These are phyloP conservation scores for Scaptomyza cyrtandrae DNA, from an alignment of 2,888 invertebrate genomes.

Conservation along the genomic window DNA sequence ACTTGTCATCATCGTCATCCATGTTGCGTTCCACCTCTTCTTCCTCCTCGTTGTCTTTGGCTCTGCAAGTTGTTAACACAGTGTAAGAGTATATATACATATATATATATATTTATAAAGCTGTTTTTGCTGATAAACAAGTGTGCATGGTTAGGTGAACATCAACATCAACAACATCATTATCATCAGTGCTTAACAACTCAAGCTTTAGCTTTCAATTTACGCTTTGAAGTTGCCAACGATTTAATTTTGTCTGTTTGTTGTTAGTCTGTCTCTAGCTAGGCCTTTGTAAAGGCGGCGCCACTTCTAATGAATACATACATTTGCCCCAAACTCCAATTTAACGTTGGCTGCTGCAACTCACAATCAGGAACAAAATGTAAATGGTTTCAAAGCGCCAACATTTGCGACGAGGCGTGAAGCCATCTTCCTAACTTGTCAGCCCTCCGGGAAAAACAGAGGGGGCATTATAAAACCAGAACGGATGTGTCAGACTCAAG, in stretches of 20 bases:
- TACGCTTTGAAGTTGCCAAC: constrained; percentile 62
- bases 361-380: constrained; percentile 47
- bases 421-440: constrained; percentile 40
- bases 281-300: constrained; percentile 13
- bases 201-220: constrained; percentile 44
- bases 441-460: too few species aligned
- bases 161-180: constrained; percentile 10
- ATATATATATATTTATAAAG: not conserved
- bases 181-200: constrained; percentile 18
- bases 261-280: not conserved
- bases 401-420: constrained; percentile 58
- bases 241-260: constrained; percentile 30
- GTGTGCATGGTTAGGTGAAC: not conserved
- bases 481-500: constrained; percentile 12
- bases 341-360: constrained; percentile 9
- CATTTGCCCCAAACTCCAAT: constrained; percentile 19
- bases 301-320: constrained; percentile 56
- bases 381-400: constrained; percentile 60
- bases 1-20: constrained; percentile 81
- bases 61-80: constrained; percentile 54
- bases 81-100: not conserved
- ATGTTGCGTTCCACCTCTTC: constrained; percentile 68
- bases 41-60: constrained; percentile 63
- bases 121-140: constrained; percentile 3
- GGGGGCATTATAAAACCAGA: constrained; percentile 5